Conservation (phyloP, 2,113 vertebrate genomes). For the Lamprotornis superbus region DNA sequence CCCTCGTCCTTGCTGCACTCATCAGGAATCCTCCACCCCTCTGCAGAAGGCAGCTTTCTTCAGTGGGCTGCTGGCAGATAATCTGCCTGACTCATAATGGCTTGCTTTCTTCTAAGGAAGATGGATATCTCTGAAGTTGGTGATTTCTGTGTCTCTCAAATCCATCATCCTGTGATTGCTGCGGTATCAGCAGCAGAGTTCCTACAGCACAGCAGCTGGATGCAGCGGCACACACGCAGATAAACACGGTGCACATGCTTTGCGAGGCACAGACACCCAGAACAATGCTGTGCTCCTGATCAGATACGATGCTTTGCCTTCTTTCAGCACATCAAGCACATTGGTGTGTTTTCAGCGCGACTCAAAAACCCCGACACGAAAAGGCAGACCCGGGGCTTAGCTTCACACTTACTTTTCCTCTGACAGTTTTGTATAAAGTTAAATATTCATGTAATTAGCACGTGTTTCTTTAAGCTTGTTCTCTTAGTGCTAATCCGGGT, state of each 20-base stretch:
- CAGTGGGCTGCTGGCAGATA: neutral
- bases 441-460: neutral
- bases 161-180: neutral
- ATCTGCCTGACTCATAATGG: neutral
- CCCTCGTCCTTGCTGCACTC: neutral
- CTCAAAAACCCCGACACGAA: neutral
- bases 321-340: neutral
- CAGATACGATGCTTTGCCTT: neutral
- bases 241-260: neutral
- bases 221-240: neutral
- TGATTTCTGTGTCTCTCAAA: neutral
- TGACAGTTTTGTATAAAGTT: neutral
- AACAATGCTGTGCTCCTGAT: neutral
- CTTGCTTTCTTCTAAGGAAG: neutral
- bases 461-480: constrained; percentile 13
- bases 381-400: neutral
- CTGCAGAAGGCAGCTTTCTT: neutral
- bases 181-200: neutral
- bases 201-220: neutral
- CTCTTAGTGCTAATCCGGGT: neutral
- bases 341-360: neutral
- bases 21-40: neutral
- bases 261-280: neutral
- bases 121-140: neutral
- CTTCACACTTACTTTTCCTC: neutral